Conservation (phyloP, 2,888 invertebrate genomes). For the Tetramorium bicarinatum region DNA sequence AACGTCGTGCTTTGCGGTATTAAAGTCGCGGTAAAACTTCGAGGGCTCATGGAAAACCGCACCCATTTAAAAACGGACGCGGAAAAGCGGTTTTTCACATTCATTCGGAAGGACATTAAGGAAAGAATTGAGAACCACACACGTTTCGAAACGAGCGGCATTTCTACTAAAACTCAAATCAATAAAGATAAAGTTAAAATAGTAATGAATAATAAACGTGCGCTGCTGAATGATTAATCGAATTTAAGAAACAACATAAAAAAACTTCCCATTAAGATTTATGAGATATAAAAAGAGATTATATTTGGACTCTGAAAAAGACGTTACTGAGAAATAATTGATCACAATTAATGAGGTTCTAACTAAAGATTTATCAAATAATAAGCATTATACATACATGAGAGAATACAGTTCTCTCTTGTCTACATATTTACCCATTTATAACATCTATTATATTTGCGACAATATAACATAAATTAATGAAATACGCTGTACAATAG, state of each 20-base stretch:
- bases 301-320: neutral
- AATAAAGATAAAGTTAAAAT: neutral
- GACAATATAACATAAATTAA: neutral
- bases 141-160: neutral
- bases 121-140: neutral
- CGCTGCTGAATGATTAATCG: slow-evolving; percentile 30
- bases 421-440: neutral
- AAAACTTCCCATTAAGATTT: neutral
- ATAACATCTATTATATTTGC: neutral
- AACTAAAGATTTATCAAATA: neutral
- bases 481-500: neutral
- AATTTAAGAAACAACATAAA: neutral
- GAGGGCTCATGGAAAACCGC: neutral
- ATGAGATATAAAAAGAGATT: slow-evolving; percentile 16
- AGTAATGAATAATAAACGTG: slow-evolving; percentile 21
- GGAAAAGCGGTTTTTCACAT: neutral
- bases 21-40: neutral
- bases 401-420: neutral
- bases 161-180: neutral
- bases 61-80: neutral
- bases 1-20: neutral
- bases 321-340: neutral
- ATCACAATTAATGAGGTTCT: neutral
- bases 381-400: neutral
- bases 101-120: neutral